These are phyloP conservation scores for Ceratosolen fusciceps DNA, from an alignment of 1,140 invertebrate genomes.

Conservation along the genomic window DNA sequence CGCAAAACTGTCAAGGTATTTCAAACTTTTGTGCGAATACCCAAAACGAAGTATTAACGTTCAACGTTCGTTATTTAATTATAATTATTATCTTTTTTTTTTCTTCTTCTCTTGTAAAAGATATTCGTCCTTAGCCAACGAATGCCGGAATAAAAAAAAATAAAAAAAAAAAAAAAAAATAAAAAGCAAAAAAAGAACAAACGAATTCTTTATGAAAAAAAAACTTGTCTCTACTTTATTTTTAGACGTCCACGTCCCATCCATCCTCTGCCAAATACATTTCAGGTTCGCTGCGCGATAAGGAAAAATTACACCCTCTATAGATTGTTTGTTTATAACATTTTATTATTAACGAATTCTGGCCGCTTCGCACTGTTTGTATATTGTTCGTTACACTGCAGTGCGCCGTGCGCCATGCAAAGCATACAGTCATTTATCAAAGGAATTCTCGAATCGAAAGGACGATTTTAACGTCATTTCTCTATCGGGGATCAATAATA, in stretches of 20 bases:
- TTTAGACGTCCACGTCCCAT: not conserved
- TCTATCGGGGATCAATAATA: not conserved
- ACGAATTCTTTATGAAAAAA: constrained; percentile 28
- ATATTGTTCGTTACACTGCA: not conserved
- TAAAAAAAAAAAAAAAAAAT: too few species aligned
- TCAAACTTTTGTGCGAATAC: constrained; percentile 55
- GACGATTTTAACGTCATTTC: not conserved
- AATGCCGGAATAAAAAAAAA: constrained; percentile 29
- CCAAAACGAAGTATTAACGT: constrained; percentile 63
- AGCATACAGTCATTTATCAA: not conserved
- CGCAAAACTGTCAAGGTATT: constrained; percentile 58
- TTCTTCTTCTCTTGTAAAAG: constrained; percentile 53
- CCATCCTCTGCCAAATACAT: not conserved
- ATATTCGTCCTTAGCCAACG: constrained; percentile 38
- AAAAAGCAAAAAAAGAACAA: too few species aligned
- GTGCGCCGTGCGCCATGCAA: not conserved
- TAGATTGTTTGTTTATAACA: not conserved
- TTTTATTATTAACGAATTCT: constrained; percentile 18
- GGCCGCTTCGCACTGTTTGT: not conserved
- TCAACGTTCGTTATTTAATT: constrained; percentile 64
- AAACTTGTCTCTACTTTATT: not conserved
- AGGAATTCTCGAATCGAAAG: not conserved
- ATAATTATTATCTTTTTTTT: constrained; percentile 53
- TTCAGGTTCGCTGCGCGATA: not conserved
- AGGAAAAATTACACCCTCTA: not conserved